Conservation (phyloP, 2,797 vertebrate species). For the Galaxias olidus region DNA sequence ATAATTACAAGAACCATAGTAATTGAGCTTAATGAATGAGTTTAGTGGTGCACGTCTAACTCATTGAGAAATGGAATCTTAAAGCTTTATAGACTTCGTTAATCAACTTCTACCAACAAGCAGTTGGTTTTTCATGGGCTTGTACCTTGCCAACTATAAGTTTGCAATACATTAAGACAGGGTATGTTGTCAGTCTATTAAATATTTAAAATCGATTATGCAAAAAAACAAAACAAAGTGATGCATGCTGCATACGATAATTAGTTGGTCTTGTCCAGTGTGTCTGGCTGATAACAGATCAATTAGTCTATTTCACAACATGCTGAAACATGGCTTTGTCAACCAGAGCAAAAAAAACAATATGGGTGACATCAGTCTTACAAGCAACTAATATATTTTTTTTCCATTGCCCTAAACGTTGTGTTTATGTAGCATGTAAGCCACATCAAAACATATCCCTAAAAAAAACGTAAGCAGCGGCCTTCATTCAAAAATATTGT, state of each 20-base stretch:
- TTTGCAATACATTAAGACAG: too few species aligned
- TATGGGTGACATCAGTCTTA: not conserved
- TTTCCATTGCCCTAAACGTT: not conserved
- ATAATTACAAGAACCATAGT: too few species aligned
- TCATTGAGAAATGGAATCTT: too few species aligned
- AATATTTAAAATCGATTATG: too few species aligned
- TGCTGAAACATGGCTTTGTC: slow-evolving; percentile 27
- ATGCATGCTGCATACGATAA: slow-evolving; percentile 45
- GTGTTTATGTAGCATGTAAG: not conserved
- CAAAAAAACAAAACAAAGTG: slow-evolving; percentile 4
- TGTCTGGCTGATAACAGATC: slow-evolving; percentile 69
- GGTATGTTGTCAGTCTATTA: too few species aligned
- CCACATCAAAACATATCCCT: not conserved
- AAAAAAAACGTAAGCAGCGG: not conserved
- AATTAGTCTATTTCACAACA: slow-evolving; percentile 65
- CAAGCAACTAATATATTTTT: not conserved
- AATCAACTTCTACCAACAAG: too few species aligned
- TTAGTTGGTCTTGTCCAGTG: slow-evolving; percentile 56
- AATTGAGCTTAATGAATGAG: too few species aligned
- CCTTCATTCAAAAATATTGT: slow-evolving; percentile 7
- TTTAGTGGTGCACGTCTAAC: too few species aligned
- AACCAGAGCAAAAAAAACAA: not conserved
- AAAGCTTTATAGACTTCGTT: too few species aligned
- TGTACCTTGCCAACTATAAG: too few species aligned
- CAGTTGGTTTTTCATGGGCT: too few species aligned